Base-by-base conservation (phyloP, 2,888 invertebrate species). In the Timandra comae region DNA sequence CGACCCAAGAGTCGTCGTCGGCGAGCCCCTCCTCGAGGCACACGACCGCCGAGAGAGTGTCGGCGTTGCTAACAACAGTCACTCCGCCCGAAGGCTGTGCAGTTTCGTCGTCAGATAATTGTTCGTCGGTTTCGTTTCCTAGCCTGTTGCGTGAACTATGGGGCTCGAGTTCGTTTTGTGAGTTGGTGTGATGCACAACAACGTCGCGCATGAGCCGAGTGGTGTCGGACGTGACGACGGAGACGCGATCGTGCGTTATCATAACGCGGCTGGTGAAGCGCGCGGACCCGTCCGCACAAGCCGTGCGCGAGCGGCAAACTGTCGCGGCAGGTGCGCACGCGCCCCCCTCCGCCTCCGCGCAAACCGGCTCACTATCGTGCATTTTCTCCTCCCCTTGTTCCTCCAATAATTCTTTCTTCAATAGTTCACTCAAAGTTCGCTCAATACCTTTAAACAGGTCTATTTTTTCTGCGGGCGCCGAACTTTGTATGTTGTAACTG, bases 1-100 rank as follows among this genome's bases (percentile, higher is more conserved):
- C 95, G 44, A 95, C 95, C 95, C 95, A 95, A 41, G 95, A 95
- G 69, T 96, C 95, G 74, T 95, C 95, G 64, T 95, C 95, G 30
- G 95, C 95, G 36, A 95, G 82, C 45, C 94, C 95, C 79, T 95
- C 95, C 75, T 95, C 95, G 46, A 94, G 88, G 56, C 91, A 91
- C 42, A 91, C 89, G 33, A 90, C 90, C 30, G 91, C 90, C 48
- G 91, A 91, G 66, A 91, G 85, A 56, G 91, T 91, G 68, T 91
- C 89, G 63, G 87, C 88, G 61, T 91, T 90, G 56, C 91, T 91
- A 64, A 91, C 90, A 56, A 91, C 90, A 56, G 89, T 90, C 69
- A 91, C 91, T 66, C 88, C 90, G 62, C 78, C 81, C 52, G 86
- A 86, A 61, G 82, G 81, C 72, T 84, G 80, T 52, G 63, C 54